These are phyloP conservation scores for Umimayanthus chanpuru DNA, from an alignment of 92 coral and sea anemone species.

Conservation along the genomic window DNA sequence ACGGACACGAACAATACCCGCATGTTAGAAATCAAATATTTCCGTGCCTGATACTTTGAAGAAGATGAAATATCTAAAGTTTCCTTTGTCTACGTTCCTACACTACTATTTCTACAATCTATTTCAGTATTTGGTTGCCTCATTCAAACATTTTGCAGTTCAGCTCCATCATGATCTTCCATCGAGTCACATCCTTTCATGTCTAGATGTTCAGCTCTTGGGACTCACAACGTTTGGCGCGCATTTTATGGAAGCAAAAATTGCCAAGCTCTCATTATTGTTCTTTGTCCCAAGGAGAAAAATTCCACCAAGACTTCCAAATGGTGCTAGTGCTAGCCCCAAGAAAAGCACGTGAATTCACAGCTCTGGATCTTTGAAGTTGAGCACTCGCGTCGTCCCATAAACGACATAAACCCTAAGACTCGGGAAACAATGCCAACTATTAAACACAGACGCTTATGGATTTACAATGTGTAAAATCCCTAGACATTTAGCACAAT, in stretches of 20 bases:
- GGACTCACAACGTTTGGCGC: conserved; percentile 8
- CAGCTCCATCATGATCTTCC: not conserved
- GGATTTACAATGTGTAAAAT: conserved; percentile 1
- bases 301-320: not conserved
- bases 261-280: not conserved
- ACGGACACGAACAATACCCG: conserved; percentile 9
- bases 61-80: not conserved
- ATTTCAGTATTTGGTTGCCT: no score
- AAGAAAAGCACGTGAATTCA: not conserved
- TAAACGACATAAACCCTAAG: not conserved
- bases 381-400: not conserved
- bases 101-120: not conserved
- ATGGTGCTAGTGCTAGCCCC: not conserved
- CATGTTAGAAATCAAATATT: not conserved
- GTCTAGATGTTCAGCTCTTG: not conserved
- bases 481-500: conserved; percentile 7
- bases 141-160: not conserved
- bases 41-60: not conserved
- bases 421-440: not conserved
- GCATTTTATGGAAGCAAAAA: conserved; percentile 1
- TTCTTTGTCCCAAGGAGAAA: not conserved
- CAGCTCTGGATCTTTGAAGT: not conserved
- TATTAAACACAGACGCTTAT: not conserved
- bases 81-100: not conserved
- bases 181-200: not conserved